Conservation (phyloP, 2,113 vertebrate species). For the Chaetops frenatus region DNA sequence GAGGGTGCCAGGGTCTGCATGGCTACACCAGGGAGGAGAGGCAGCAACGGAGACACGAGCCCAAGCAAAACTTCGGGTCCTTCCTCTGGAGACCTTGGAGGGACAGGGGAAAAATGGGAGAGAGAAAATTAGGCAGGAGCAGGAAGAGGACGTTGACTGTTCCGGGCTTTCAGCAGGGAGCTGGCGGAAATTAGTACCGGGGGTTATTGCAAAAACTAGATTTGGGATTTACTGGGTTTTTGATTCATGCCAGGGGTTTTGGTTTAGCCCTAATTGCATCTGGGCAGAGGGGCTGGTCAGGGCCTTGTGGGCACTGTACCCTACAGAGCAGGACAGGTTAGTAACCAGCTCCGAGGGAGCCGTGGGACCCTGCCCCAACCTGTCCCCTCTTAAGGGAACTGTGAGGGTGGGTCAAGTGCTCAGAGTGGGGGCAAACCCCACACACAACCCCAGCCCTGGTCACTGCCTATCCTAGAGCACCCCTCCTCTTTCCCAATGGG, state of each 20-base stretch:
- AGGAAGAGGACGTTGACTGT: background rate
- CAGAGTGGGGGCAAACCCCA: background rate
- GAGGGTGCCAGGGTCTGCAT: background rate
- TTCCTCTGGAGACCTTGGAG: constrained; percentile 46
- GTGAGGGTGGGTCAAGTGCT: background rate
- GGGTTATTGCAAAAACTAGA: background rate
- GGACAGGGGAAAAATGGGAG: background rate
- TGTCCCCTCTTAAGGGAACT: background rate
- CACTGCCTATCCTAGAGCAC: background rate
- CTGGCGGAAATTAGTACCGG: background rate
- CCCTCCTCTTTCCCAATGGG: accelerated
- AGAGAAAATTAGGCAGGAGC: constrained; percentile 39
- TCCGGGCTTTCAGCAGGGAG: background rate
- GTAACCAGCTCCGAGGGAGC: accelerated
- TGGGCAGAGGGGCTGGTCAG: accelerated
- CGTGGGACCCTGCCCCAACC: background rate
- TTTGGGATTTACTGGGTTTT: background rate
- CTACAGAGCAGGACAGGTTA: background rate
- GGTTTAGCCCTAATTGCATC: background rate
- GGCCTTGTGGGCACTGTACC: accelerated
- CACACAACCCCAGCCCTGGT: background rate
- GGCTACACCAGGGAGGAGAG: background rate
- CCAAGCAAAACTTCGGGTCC: background rate
- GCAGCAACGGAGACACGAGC: accelerated
- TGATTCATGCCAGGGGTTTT: background rate